Conservation (phyloP, 2,797 vertebrate genomes). For the Eleutherodactylus coqui region DNA sequence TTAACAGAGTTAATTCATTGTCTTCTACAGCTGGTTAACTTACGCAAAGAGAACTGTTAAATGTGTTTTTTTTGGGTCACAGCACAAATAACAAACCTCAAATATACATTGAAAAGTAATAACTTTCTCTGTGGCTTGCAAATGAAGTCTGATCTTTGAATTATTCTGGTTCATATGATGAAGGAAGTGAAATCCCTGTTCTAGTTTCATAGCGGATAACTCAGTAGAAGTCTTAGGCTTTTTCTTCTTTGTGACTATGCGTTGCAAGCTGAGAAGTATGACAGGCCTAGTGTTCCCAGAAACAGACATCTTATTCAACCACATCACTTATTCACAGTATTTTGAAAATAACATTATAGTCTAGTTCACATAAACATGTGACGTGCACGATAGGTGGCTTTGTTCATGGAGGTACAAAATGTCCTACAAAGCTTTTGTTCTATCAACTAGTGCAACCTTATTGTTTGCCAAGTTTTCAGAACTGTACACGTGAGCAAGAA, state of each 20-base stretch:
- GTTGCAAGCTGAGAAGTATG: constrained; percentile 62
- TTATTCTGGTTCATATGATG: constrained; percentile 54
- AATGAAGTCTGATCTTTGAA: constrained; percentile 54
- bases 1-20: not conserved
- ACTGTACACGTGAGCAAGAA: not conserved
- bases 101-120: constrained; percentile 46
- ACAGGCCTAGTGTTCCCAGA: constrained; percentile 68
- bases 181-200: constrained; percentile 61
- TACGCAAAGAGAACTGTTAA: not conserved
- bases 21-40: constrained; percentile 51
- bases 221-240: constrained; percentile 51
- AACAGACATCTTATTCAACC: constrained; percentile 63
- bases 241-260: constrained; percentile 38
- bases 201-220: constrained; percentile 58
- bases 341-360: constrained; percentile 56
- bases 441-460: not conserved
- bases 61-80: constrained; percentile 38
- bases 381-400: constrained; percentile 22
- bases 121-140: constrained; percentile 61
- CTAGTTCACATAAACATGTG: constrained; percentile 46
- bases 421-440: not conserved
- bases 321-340: constrained; percentile 65
- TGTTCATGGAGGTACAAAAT: not conserved
- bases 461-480: not conserved
- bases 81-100: constrained; percentile 52